Conservation (phyloP, 1,140 invertebrate genomes). For the Heliconius eleuchia region DNA sequence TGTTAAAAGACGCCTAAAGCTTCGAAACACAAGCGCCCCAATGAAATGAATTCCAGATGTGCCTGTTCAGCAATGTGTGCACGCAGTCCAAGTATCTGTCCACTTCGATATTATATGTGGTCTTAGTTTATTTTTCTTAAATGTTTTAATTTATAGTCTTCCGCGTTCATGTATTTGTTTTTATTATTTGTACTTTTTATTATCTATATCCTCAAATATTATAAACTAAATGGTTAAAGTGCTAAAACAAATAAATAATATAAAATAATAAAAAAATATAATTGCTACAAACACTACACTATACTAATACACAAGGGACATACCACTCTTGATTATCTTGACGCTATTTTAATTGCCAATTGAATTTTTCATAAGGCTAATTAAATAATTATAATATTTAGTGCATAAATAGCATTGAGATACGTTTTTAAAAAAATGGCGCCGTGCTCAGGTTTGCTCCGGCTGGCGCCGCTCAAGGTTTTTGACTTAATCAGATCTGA, state of each 20-base stretch:
- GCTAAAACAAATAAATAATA: slow-evolving; percentile 24
- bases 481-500: slow-evolving; percentile 65
- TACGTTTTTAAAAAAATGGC: slow-evolving; percentile 60
- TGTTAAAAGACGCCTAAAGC: slow-evolving; percentile 55
- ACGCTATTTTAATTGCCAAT: slow-evolving; percentile 33
- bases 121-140: slow-evolving; percentile 68
- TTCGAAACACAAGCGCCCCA: slow-evolving; percentile 63
- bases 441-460: slow-evolving; percentile 73
- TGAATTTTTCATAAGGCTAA: neutral
- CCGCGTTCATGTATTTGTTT: slow-evolving; percentile 67
- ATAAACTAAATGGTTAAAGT: slow-evolving; percentile 20
- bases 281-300: neutral
- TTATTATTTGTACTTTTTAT: slow-evolving; percentile 41
- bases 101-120: slow-evolving; percentile 79
- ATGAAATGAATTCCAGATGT: slow-evolving; percentile 62
- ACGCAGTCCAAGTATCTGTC: slow-evolving; percentile 73
- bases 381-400: slow-evolving; percentile 16
- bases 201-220: slow-evolving; percentile 28
- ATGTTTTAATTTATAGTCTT: slow-evolving; percentile 66
- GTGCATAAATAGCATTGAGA: slow-evolving; percentile 52
- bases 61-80: slow-evolving; percentile 77
- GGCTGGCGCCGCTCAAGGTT: slow-evolving; percentile 72
- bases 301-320: slow-evolving; percentile 22
- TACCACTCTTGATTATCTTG: slow-evolving; percentile 32
- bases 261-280: neutral